phyloP scores from a whole-genome alignment of 2,888 invertebrate genomes.

The Yponomeuta plumbellus region DNA sequence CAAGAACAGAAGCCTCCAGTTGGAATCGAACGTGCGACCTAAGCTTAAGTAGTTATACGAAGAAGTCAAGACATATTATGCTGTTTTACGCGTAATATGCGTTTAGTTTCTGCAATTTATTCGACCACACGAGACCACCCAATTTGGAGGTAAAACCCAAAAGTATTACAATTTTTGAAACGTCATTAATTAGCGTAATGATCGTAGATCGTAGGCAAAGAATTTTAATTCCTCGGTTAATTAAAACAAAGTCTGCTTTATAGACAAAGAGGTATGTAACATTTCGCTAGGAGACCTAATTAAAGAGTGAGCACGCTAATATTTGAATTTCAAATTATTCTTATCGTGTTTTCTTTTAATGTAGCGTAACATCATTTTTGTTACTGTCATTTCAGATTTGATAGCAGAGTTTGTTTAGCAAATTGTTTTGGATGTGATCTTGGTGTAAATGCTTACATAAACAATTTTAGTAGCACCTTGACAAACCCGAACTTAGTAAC shows the following conservation, averaged over 20 bases:
- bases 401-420: background rate
- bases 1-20: too few relatives aligned
- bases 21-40: too few relatives aligned
- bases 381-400: background rate
- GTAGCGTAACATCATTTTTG: background rate
- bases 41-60: too few relatives aligned
- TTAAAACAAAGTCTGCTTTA: background rate
- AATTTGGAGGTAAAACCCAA: background rate
- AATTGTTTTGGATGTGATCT: background rate
- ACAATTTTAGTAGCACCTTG: background rate
- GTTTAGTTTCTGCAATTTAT: too few relatives aligned
- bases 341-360: background rate
- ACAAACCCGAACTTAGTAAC: too few relatives aligned
- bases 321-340: background rate
- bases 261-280: background rate
- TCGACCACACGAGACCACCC: background rate
- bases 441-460: background rate
- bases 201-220: background rate
- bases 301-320: background rate
- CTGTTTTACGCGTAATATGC: too few relatives aligned
- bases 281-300: background rate
- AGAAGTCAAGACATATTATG: too few relatives aligned
- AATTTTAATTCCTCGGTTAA: background rate
- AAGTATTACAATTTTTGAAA: background rate
- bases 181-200: background rate